Conservation (phyloP, 2,888 invertebrate species). For the Gnatocerus cornutus region DNA sequence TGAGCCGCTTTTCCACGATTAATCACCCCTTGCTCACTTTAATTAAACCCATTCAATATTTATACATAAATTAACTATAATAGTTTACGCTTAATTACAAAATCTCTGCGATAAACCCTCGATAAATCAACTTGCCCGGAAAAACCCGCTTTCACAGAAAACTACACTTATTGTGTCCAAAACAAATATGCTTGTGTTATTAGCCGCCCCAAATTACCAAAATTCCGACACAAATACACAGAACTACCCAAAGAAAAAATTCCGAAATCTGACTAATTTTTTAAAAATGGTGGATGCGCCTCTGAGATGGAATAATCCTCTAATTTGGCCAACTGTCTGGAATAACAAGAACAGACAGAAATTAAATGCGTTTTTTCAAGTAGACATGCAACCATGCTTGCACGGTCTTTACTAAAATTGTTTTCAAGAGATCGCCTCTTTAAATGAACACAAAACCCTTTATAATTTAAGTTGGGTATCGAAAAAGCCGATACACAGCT, state of each 20-base stretch:
- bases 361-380: background rate
- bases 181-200: background rate
- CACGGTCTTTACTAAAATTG: too few relatives aligned
- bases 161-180: slow-evolving; percentile 15
- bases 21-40: slow-evolving; percentile 25
- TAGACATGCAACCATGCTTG: background rate
- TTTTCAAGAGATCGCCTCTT: too few relatives aligned
- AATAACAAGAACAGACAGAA: too few relatives aligned
- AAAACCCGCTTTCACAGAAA: slow-evolving; percentile 21
- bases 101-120: slow-evolving; percentile 32
- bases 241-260: too few relatives aligned
- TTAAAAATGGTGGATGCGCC: too few relatives aligned
- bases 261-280: too few relatives aligned
- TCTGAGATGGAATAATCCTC: too few relatives aligned
- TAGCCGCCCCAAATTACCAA: slow-evolving; percentile 6
- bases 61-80: slow-evolving; percentile 34
- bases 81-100: slow-evolving; percentile 34
- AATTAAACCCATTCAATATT: slow-evolving; percentile 30
- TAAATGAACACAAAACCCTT: too few relatives aligned
- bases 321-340: too few relatives aligned
- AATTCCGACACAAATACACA: background rate
- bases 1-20: slow-evolving; percentile 20
- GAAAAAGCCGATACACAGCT: background rate
- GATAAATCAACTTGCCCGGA: slow-evolving; percentile 26
- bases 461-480: background rate